Evolutionary conservation across 1,140 invertebrate species (phyloP).

Genomic region (Hermetia illucens): DNA sequence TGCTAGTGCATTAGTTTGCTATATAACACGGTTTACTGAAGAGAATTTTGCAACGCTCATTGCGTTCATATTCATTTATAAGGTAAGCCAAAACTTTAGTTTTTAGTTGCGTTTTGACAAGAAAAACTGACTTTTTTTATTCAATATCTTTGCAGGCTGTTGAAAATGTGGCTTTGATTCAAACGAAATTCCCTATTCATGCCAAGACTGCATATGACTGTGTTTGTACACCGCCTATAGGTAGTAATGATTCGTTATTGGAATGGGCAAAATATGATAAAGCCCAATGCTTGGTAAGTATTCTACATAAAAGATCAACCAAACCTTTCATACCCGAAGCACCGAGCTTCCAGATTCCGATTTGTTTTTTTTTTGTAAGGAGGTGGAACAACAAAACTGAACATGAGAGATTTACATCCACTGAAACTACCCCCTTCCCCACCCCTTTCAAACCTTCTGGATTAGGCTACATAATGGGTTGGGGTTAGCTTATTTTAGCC

Average conservation of each 20-base stretch:
- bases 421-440: no score
- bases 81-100: slow-evolving; percentile 43
- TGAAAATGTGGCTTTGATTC: slow-evolving; percentile 72
- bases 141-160: slow-evolving; percentile 44
- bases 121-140: background rate
- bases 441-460: no score
- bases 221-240: slow-evolving; percentile 41
- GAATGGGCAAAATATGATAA: slow-evolving; percentile 48
- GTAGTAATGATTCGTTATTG: slow-evolving; percentile 24
- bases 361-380: background rate
- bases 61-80: slow-evolving; percentile 97
- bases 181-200: slow-evolving; percentile 62
- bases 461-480: no score
- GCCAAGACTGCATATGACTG: slow-evolving; percentile 44
- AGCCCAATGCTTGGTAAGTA: slow-evolving; percentile 46
- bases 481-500: no score
- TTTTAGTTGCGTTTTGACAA: background rate
- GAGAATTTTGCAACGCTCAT: slow-evolving; percentile 98
- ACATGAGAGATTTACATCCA: no score
- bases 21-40: slow-evolving; percentile 97
- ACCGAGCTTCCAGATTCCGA: no score
- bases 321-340: no score
- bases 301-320: no score
- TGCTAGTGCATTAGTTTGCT: slow-evolving; percentile 94
- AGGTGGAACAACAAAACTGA: no score